Evolutionary conservation across 2,113 vertebrate species (phyloP), one percentile per base, ranked within the genome.

Genomic region (Morone saxatilis): DNA sequence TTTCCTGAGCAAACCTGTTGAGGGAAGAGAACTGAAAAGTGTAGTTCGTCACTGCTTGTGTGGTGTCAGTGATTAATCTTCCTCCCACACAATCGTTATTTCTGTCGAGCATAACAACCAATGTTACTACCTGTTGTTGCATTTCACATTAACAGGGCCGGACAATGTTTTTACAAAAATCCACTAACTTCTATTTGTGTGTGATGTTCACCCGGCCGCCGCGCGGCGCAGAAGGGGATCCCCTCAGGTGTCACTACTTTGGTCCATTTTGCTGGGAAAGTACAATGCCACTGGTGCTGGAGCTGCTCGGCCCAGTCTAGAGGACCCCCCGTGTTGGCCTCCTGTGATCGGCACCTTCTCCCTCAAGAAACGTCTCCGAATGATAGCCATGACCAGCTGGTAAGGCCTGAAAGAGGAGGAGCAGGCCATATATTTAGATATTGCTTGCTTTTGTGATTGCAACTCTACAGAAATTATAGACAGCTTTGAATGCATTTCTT

Each of bases 271-370:
- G 98, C n/a, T 0, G 98, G 98, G 85, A 99, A 99, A 93, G n/a
- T 99, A 99, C 95, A 99, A 99, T 0, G 98, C 98, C 91, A 99
- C n/a, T 99, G 98, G 98, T 99, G 87, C 94, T 99, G 95, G 98
- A 99, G 95, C 96, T 99, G 89, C 96, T 99, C 0, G 98, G 98
- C 98, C 98, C 82, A 99, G 98, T 95, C 96, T 99, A 91, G 98
- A 99, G 94, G 98, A 99, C 92, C 96, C n/a, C n/a, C n/a, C n/a
- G n/a, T 99, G 81, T 99, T 99, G 1, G 98, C 99, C 94, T 96
- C 99, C 91, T 99, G 98, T 1, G 98, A 99, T 91, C 97, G 98
- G n/a, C 81, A 98, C 97, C 66, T 99, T 99, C 95, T 97, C 98
- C 16, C 97, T 99, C 92, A 99, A 99, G 94, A 99, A 98, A n/a